Evolutionary conservation across 2,888 invertebrate species (phyloP).

Genomic region (Phortica magna): DNA sequence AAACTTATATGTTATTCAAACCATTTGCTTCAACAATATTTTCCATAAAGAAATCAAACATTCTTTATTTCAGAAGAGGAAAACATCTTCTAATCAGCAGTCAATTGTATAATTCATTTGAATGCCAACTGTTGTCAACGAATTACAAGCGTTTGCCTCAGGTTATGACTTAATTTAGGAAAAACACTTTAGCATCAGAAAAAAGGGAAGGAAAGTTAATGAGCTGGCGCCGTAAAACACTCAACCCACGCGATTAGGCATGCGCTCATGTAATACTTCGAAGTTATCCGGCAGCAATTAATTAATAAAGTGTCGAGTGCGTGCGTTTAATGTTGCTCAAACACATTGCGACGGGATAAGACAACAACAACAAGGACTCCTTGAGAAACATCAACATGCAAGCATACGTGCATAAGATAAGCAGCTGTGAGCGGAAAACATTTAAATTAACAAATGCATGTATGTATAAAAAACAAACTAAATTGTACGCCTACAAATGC

Average conservation of each 20-base stretch:
- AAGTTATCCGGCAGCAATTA: conserved; percentile 49
- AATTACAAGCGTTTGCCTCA: background rate
- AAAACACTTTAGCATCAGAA: background rate
- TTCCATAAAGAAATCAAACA: no score
- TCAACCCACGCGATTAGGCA: background rate
- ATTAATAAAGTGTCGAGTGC: conserved; percentile 63
- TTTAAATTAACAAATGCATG: conserved; percentile 47
- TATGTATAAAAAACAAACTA: background rate
- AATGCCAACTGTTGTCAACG: background rate
- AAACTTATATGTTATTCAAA: no score
- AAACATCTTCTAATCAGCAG: background rate
- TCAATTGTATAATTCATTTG: background rate
- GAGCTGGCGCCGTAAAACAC: background rate
- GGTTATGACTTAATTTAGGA: background rate
- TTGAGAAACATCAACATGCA: background rate
- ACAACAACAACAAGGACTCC: background rate
- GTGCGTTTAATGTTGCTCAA: conserved; percentile 25
- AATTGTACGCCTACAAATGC: conserved; percentile 30
- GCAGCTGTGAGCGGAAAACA: conserved; percentile 14
- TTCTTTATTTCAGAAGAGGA: no score
- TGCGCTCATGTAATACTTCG: background rate
- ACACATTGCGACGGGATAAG: conserved; percentile 9
- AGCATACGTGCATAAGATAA: background rate
- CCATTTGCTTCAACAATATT: no score
- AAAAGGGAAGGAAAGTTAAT: background rate